Evolutionary conservation across 2,113 vertebrate species (phyloP).

Genomic region (Galeopterus variegatus): DNA sequence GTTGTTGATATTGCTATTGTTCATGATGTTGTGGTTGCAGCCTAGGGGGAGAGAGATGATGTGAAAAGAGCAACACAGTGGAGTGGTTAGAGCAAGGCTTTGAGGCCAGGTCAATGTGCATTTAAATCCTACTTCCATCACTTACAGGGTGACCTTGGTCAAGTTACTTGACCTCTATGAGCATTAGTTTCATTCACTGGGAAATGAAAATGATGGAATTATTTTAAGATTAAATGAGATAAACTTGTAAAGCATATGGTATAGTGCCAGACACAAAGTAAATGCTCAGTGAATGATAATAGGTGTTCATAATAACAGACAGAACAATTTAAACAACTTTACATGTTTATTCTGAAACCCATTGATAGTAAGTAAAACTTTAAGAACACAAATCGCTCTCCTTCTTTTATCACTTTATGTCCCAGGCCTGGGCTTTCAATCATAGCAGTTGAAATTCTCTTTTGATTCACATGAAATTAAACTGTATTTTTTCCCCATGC

Average conservation of each 20-base stretch:
- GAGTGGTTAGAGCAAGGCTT: not conserved
- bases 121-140: not conserved
- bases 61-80: no score
- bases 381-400: not conserved
- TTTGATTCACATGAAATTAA: not conserved
- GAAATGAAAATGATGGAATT: slow-evolving; percentile 49
- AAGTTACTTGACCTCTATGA: slow-evolving; percentile 39
- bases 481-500: not conserved
- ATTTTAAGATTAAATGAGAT: slow-evolving; percentile 49
- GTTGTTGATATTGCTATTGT: fast-evolving
- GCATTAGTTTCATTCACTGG: not conserved
- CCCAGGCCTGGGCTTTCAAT: not conserved
- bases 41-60: fast-evolving
- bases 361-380: not conserved
- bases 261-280: not conserved
- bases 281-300: not conserved
- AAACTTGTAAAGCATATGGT: not conserved
- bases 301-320: not conserved
- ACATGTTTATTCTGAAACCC: not conserved
- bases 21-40: not conserved
- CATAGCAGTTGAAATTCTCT: not conserved
- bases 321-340: not conserved
- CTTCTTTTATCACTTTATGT: not conserved
- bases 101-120: not conserved
- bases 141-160: not conserved